Conservation (phyloP, 2,888 invertebrate genomes). For the Limenitis arthemis region DNA sequence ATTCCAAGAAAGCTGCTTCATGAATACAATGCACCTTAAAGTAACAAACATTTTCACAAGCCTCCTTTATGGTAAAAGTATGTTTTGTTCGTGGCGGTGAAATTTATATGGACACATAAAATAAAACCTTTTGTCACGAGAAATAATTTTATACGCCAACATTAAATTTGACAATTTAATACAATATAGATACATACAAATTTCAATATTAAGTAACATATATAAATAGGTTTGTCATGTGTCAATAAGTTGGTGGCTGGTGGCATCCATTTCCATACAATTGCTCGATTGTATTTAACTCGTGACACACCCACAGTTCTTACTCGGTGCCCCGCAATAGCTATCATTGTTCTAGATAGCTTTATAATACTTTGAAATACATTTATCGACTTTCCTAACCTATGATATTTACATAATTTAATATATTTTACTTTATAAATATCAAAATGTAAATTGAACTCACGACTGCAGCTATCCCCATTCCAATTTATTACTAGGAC, state of each 20-base stretch:
- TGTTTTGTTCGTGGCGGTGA: no score
- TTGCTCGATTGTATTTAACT: conserved; percentile 7
- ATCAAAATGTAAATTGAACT: no score
- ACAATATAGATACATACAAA: no score
- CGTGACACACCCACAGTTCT: conserved; percentile 3
- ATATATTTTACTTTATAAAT: background rate
- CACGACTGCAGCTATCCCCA: no score
- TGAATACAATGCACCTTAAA: background rate
- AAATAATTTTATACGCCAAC: no score
- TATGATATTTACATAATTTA: background rate
- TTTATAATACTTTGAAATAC: background rate
- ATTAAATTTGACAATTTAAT: no score
- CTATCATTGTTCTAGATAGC: conserved; percentile 1
- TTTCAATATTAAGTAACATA: conserved; percentile 1
- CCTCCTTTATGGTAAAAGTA: background rate
- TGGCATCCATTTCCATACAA: conserved; percentile 16
- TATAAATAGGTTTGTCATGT: background rate
- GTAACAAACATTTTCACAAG: background rate
- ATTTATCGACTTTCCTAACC: conserved; percentile 2
- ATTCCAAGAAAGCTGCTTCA: background rate
- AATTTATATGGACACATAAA: no score
- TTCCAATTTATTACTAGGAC: no score
- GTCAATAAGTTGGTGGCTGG: conserved; percentile 2
- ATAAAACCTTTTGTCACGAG: no score
- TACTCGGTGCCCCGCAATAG: background rate